Conservation (phyloP, 2,888 invertebrate genomes). For the Blastobasis adustella region DNA sequence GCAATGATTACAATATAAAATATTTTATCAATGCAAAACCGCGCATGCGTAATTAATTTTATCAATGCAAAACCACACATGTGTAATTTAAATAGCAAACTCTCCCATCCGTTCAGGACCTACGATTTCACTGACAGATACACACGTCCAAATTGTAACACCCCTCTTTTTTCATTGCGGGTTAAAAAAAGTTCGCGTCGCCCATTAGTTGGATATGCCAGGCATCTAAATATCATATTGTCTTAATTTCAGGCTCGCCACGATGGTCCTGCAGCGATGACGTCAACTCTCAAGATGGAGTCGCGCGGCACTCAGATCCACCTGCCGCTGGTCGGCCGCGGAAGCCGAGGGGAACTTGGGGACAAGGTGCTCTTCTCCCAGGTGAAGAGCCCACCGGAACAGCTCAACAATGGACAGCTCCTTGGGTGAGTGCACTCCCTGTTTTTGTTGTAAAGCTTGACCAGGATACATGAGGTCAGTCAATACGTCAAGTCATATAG, state of each 20-base stretch:
- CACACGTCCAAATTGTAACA: not conserved
- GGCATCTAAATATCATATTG: not conserved
- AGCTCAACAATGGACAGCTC: slow-evolving; percentile 79
- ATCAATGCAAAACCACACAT: too few species aligned
- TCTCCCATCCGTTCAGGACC: not conserved
- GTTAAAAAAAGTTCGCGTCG: not conserved
- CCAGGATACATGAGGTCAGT: too few species aligned
- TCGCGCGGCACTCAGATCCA: slow-evolving; percentile 73
- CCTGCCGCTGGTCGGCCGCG: slow-evolving; percentile 60
- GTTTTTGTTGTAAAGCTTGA: too few species aligned
- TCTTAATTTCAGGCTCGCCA: slow-evolving; percentile 18
- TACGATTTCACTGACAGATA: not conserved
- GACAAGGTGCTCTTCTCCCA: slow-evolving; percentile 63
- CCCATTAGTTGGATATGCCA: not conserved
- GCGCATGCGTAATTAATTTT: too few species aligned
- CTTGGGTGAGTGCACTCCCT: slow-evolving; percentile 62
- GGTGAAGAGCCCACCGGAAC: slow-evolving; percentile 67
- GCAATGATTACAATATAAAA: too few species aligned
- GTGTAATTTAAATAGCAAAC: too few species aligned
- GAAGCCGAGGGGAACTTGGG: slow-evolving; percentile 58
- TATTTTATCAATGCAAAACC: too few species aligned
- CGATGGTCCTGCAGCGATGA: slow-evolving; percentile 61
- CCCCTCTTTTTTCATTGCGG: not conserved
- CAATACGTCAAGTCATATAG: too few species aligned
- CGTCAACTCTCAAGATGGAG: slow-evolving; percentile 62